phyloP scores from a whole-genome alignment of 2,113 vertebrate genomes.

The Pteronura brasiliensis region DNA sequence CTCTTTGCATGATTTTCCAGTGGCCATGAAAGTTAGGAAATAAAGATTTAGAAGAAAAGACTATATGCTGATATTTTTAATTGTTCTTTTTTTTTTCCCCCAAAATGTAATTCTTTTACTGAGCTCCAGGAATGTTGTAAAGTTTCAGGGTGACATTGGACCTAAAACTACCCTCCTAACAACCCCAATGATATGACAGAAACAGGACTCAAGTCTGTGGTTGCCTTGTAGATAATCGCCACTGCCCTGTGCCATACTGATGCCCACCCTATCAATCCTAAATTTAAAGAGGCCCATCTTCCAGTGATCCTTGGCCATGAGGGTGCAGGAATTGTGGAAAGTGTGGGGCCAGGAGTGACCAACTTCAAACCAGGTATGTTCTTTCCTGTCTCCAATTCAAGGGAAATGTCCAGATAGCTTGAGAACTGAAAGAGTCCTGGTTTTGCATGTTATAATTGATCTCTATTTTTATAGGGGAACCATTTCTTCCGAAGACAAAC shows the following conservation, averaged over 20 bases:
- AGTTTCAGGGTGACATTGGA: neutral
- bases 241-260: conserved; percentile 86
- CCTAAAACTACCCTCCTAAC: neutral
- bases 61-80: neutral
- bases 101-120: neutral
- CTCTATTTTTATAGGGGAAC: neutral
- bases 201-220: conserved; percentile 34
- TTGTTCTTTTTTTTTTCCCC: neutral
- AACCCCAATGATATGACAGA: neutral
- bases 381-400: conserved; percentile 32
- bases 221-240: conserved; percentile 81
- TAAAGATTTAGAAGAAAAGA: neutral
- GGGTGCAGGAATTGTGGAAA: conserved; percentile 89
- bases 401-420: neutral
- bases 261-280: conserved; percentile 81
- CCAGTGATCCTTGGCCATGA: conserved; percentile 89
- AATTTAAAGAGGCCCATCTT: conserved; percentile 80
- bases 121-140: neutral
- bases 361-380: conserved; percentile 84
- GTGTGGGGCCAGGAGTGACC: conserved; percentile 86
- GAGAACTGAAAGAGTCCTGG: neutral
- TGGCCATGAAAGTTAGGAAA: conserved; percentile 5
- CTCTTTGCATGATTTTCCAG: neutral
- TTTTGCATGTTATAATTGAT: neutral
- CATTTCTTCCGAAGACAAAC: neutral